These are phyloP conservation scores for Mallotus villosus DNA, from an alignment of 2,797 vertebrate genomes.

Conservation along the genomic window DNA sequence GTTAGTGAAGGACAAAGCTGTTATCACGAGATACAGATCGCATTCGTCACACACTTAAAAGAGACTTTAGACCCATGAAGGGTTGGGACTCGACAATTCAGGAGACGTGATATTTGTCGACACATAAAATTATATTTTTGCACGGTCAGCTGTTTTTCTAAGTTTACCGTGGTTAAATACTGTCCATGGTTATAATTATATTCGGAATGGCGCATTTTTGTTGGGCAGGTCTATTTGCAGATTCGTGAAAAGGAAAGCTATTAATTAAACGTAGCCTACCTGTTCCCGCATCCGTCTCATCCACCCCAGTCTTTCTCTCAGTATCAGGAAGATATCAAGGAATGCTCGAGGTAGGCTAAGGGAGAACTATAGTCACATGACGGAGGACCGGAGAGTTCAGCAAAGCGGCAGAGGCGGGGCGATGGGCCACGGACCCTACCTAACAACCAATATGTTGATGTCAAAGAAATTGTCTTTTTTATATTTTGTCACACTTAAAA, in stretches of 20 bases:
- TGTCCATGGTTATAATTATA: background rate
- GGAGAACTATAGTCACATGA: slow-evolving; percentile 16
- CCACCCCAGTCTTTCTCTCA: too few species aligned
- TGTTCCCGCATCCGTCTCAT: background rate
- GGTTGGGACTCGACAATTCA: background rate
- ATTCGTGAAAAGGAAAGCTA: background rate
- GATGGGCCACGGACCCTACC: too few species aligned
- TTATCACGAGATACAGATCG: slow-evolving; percentile 2
- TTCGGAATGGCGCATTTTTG: too few species aligned
- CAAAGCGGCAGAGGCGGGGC: background rate
- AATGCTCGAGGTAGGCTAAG: too few species aligned
- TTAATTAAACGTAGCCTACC: background rate
- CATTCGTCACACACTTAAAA: slow-evolving; percentile 41
- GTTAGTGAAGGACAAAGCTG: background rate
- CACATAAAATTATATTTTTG: background rate
- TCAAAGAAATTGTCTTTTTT: background rate
- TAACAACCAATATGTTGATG: too few species aligned
- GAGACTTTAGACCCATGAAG: slow-evolving; percentile 76
- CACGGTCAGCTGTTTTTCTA: background rate
- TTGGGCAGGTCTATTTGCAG: too few species aligned
- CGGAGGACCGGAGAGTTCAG: background rate
- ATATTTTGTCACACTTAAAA: background rate
- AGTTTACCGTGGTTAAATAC: background rate
- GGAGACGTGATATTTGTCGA: background rate
- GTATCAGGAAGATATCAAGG: background rate